phyloP scores from a whole-genome alignment of 2,888 invertebrate species.

The Terebella lapidaria region DNA sequence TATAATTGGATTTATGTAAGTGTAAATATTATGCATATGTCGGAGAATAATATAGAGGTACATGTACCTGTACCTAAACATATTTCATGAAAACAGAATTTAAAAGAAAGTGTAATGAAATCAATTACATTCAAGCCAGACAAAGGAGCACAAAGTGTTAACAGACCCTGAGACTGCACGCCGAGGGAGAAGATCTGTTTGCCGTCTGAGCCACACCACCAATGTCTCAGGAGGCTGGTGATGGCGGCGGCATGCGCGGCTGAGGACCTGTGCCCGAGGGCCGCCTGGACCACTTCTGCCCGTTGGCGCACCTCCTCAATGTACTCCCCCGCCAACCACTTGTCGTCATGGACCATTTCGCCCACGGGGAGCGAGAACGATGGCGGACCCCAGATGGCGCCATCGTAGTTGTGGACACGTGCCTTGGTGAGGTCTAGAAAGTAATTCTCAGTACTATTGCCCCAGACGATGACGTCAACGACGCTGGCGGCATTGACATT shows the following conservation, averaged over 20 bases:
- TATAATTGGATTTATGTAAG: too few species aligned
- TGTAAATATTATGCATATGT: too few species aligned
- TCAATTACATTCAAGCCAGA: too few species aligned
- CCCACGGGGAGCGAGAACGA: slow-evolving; percentile 40
- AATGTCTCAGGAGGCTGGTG: slow-evolving; percentile 35
- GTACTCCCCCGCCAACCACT: slow-evolving; percentile 45
- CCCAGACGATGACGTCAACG: slow-evolving; percentile 48
- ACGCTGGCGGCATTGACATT: slow-evolving; percentile 43
- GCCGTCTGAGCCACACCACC: slow-evolving; percentile 41
- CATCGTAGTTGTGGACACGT: slow-evolving; percentile 45
- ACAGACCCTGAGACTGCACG: slow-evolving; percentile 41
- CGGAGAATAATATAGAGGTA: too few species aligned
- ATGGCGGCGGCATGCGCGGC: slow-evolving; percentile 35
- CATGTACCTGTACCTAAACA: too few species aligned
- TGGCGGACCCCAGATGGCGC: slow-evolving; percentile 48
- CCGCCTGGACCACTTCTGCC: slow-evolving; percentile 7
- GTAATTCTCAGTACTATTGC: slow-evolving; percentile 35
- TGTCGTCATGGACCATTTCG: slow-evolving; percentile 45
- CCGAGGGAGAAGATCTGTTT: slow-evolving; percentile 47
- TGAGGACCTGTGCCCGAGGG: slow-evolving; percentile 29
- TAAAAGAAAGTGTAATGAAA: too few species aligned
- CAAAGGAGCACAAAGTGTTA: too few species aligned
- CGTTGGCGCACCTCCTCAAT: slow-evolving; percentile 31
- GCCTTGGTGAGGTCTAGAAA: slow-evolving; percentile 24
- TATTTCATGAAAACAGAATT: too few species aligned